Evolutionary conservation across 1,140 invertebrate species (phyloP), one percentile per base, ranked within the genome.

Genomic region (Drosophila sp.): DNA sequence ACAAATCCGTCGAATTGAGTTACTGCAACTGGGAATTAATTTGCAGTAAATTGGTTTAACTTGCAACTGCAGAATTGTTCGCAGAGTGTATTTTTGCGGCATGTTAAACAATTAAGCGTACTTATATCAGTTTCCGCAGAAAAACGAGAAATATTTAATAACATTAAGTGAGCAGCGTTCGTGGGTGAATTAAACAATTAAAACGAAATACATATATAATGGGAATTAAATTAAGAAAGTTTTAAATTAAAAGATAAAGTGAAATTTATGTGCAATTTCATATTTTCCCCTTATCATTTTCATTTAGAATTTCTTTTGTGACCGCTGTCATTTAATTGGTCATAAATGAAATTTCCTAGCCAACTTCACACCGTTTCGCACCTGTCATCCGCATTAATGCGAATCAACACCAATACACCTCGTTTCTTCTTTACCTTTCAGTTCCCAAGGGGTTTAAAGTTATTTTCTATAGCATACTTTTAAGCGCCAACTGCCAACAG

Each of bases 381-480:
- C 51, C 65, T 77, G 71, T 77, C 75, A 70, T 63, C 58, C 32
- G 36, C 61, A 72, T 66, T 72, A 58, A 41, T 38, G 21, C 14
- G 38, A 8, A 57, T 38, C 54, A 71, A 36, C 67, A 76, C 18
- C 7, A 27, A 41, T n/a, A n/a, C 58, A 36, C 16, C 8, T 27
- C 4, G 7, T 8, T 34, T 14, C 18, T 7, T 7, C 14, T 4
- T 13, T 16, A 4, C 8, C 9, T 0, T 8, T 5, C 29, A 14
- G 14, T 16, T 16, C 34, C n/a, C 32, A 8, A 34, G 71, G 32
- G 71, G 32, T 48, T 38, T 14, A 25, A 57, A 41, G 50, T 43
- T 50, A 8, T 41, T 63, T 77, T 75, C 38, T 64, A 59, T 75
- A 75, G 82, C 82, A 86, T 79, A 86, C 66, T 83, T 83, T 58